A percentile compares a stretch with the other conserved stretches of the same genome.
These are phyloP conservation scores for Jacana jacana DNA, from an alignment of 2,113 vertebrate genomes.

Conservation along the genomic window DNA sequence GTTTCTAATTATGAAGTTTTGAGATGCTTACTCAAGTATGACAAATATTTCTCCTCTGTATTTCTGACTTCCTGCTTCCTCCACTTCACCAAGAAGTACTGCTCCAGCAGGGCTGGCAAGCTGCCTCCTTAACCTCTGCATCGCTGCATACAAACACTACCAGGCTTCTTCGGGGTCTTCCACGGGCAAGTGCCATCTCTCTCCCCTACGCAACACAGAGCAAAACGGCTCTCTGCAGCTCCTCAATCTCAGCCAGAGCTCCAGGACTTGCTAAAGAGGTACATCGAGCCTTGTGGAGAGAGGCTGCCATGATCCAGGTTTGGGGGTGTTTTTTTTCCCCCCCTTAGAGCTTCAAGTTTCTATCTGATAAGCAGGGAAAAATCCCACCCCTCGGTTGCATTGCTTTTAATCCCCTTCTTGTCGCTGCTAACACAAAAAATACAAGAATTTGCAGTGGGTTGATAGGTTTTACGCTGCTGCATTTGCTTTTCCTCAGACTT, in stretches of 20 bases:
- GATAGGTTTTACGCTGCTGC: not conserved
- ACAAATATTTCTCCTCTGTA: not conserved
- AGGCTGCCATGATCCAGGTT: not conserved
- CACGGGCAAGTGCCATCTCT: not conserved
- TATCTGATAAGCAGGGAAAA: not conserved
- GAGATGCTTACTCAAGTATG: not conserved
- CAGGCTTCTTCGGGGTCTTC: not conserved
- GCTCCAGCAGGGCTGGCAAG: not conserved
- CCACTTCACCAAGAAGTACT: not conserved
- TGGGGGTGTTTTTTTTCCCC: not conserved
- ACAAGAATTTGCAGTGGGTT: not conserved
- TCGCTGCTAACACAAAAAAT: not conserved
- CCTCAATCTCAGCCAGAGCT: not conserved
- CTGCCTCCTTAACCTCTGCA: not conserved
- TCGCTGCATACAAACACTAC: not conserved
- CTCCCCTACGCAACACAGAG: not conserved
- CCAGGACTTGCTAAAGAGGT: not conserved
- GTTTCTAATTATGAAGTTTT: not conserved
- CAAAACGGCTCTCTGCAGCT: not conserved
- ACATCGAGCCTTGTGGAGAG: not conserved
- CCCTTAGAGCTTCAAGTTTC: not conserved
- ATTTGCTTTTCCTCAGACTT: not conserved
- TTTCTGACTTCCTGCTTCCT: not conserved
- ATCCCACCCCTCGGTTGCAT: fast-evolving
- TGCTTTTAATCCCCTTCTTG: not conserved